Base-by-base conservation (phyloP, 2,888 invertebrate genomes). In the Spodoptera littoralis region DNA sequence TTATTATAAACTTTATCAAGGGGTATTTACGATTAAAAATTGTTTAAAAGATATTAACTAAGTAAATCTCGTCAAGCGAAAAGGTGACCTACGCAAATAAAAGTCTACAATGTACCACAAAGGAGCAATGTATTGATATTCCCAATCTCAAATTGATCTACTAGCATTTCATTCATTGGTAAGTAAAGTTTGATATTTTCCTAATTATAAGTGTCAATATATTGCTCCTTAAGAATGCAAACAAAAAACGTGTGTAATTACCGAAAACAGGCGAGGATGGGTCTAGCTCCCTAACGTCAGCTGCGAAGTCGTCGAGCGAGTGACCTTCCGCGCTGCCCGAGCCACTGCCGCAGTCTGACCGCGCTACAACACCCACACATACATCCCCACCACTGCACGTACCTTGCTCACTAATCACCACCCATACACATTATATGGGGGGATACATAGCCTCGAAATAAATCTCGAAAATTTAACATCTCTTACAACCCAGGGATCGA, bases 221-320 rank as follows among this genome's bases (percentile, higher is more conserved):
- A 86, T 84, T 80, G 80, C 67, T 78, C 70, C 62, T 63, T 24
- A 48, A 36, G 42, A 44, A 44, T 63, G 86, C 86, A 87, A 88
- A 81, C 65, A 63, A 72, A 84, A 89, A 85, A 30, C 22, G 79
- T 65, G 80, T 79, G 79, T 86, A 84, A 77, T 94, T 95, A 95
- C 95, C 94, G 86, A 95, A 95, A 81, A 90, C 83, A 79, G 95
- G 94, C 88, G 95, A 94, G 72, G 91, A 85, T 76, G 94, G 93
- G 85, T 95, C 94, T 81, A 95, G 91, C 86, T 93, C 94, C 87
- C 90, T 93, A 89, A 92, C 87, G 80, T 95, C 95, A 4, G 92
- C 90, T 60, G 92, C 92, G 89, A 88, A 92, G 90, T 95, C 95
- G 65, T 95, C 95, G 65, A 90, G 89, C 70, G 92, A 89, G 70